Evolutionary conservation across 35 echinoderm and acorn worm species (phyloP).

Genomic region (Heliocidaris tuberculata): DNA sequence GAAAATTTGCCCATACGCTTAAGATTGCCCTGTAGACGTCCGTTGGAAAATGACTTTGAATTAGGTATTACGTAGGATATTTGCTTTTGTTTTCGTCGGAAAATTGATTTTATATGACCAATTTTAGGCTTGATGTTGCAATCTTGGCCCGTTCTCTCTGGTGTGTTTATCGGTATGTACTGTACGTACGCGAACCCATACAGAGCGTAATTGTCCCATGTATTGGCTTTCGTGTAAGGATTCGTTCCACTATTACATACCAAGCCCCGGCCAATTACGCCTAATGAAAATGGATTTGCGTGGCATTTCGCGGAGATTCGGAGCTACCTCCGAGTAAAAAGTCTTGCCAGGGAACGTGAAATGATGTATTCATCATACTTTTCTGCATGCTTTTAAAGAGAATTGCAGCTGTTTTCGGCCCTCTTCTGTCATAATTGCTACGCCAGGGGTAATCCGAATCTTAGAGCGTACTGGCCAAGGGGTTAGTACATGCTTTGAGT

Average conservation of each 20-base stretch:
- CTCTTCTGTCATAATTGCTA: not conserved
- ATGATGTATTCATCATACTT: constrained; percentile 6
- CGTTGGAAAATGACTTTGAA: not conserved
- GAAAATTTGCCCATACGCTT: not conserved
- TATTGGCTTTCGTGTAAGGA: constrained; percentile 3
- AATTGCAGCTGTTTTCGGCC: not conserved
- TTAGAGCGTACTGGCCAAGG: not conserved
- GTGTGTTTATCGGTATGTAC: not conserved
- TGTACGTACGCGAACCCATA: not conserved
- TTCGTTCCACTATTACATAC: not conserved
- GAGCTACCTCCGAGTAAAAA: not conserved
- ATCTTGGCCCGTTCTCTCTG: not conserved
- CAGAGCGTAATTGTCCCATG: constrained; percentile 9
- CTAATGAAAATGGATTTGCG: not conserved
- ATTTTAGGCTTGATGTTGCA: not conserved
- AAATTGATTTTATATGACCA: not conserved
- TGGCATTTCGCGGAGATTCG: not conserved
- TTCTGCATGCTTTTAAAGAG: not conserved
- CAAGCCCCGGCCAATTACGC: not conserved
- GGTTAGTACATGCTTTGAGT: not conserved
- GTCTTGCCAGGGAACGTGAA: constrained; percentile 7
- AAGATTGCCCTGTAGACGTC: not conserved
- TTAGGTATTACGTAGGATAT: not conserved
- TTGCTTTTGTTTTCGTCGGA: not conserved
- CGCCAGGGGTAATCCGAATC: not conserved